Conservation (phyloP, 2,888 invertebrate genomes). For the Chloroclysta siterata region DNA sequence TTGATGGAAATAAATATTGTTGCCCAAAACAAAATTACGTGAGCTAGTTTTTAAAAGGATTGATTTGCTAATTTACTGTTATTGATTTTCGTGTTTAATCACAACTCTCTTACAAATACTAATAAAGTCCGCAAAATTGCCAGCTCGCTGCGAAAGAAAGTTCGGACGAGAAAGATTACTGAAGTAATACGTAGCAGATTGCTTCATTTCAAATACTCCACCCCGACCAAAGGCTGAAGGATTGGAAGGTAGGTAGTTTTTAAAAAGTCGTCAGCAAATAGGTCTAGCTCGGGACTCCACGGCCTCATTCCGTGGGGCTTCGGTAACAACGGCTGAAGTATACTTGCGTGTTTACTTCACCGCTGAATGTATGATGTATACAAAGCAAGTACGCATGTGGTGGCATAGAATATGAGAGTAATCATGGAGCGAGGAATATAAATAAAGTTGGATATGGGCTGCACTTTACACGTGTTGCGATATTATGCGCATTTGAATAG, state of each 20-base stretch:
- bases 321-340: constrained; percentile 18
- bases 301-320: constrained; percentile 36
- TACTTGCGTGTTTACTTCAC: constrained; percentile 22
- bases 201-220: constrained; percentile 24
- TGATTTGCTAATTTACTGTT: constrained; percentile 1
- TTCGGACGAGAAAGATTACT: constrained; percentile 18
- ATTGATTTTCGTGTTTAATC: constrained; percentile 11
- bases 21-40: constrained; percentile 25
- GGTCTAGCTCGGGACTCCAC: constrained; percentile 42
- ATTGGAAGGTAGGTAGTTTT: constrained; percentile 21
- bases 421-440: constrained; percentile 13
- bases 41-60: constrained; percentile 3
- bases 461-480: constrained; percentile 7
- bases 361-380: constrained; percentile 2
- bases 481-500: constrained; percentile 15
- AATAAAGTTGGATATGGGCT: constrained; percentile 14
- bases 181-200: constrained; percentile 23
- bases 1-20: constrained; percentile 25
- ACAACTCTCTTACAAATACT: constrained; percentile 20
- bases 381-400: neutral
- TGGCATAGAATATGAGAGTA: constrained; percentile 12
- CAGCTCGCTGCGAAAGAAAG: constrained; percentile 7
- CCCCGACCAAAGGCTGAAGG: constrained; percentile 12
- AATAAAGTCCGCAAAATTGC: constrained; percentile 17
- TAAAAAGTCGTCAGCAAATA: constrained; percentile 40